Evolutionary conservation across 1,140 invertebrate species (phyloP).

Genomic region (Scaptomyza pallida): DNA sequence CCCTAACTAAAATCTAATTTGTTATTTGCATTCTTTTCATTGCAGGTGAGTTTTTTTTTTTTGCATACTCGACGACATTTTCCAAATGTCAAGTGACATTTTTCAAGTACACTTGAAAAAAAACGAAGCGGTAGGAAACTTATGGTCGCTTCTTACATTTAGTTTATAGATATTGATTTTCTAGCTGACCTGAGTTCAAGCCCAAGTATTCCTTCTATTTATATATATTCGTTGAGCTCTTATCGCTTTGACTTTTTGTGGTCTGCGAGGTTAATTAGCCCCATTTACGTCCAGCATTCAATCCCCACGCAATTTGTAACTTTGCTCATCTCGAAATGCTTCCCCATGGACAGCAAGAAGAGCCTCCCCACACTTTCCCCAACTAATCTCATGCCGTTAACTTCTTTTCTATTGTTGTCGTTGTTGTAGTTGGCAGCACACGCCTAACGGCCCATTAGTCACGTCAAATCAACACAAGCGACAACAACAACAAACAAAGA

Average conservation of each 20-base stretch:
- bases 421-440: conserved; percentile 28
- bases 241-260: neutral
- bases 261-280: neutral
- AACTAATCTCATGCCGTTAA: conserved; percentile 13
- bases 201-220: no score
- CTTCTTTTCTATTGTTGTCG: conserved; percentile 11
- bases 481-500: conserved; percentile 20
- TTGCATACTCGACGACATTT: neutral
- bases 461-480: conserved; percentile 75
- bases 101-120: neutral
- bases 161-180: no score
- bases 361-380: no score
- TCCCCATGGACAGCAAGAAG: conserved; percentile 22
- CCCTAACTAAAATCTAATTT: conserved; percentile 11
- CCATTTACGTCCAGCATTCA: neutral
- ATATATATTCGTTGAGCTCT: neutral
- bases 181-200: neutral
- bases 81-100: neutral
- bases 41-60: conserved; percentile 34
- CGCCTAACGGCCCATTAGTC: conserved; percentile 75
- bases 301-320: neutral
- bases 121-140: no score
- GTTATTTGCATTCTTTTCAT: conserved; percentile 32
- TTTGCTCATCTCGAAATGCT: conserved; percentile 2
- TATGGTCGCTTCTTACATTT: no score